phyloP scores from a whole-genome alignment of 2,888 invertebrate genomes.

The Aphidius colemani region DNA sequence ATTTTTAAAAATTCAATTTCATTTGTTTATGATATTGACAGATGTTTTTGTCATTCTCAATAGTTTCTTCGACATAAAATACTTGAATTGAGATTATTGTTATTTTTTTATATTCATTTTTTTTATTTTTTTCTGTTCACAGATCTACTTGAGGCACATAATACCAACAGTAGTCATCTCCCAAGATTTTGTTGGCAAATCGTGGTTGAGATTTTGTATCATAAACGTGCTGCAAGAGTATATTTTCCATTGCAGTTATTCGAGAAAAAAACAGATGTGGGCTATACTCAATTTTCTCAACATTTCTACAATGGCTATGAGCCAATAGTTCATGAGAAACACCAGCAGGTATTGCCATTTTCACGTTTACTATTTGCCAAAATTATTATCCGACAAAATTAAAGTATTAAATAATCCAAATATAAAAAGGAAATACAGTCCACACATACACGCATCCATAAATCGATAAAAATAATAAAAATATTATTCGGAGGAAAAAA shows the following conservation, averaged over 20 bases:
- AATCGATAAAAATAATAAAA: no score
- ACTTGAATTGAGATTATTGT: neutral
- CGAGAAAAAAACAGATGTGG: conserved; percentile 10
- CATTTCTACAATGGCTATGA: conserved; percentile 10
- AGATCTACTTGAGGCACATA: neutral
- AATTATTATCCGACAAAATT: neutral
- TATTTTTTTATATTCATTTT: neutral
- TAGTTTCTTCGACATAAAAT: neutral
- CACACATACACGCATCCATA: no score
- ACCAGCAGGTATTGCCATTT: neutral
- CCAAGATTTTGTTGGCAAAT: conserved; percentile 4
- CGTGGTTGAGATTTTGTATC: neutral
- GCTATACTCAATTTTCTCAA: conserved; percentile 16
- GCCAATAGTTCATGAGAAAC: conserved; percentile 20
- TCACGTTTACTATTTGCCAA: neutral
- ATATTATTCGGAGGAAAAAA: no score
- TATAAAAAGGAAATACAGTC: neutral
- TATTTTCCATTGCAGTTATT: conserved; percentile 22
- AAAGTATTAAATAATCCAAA: conserved; percentile 3
- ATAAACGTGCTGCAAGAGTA: conserved; percentile 6
- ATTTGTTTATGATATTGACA: no score
- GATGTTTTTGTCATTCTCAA: no score
- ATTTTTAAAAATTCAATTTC: no score
- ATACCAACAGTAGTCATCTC: neutral
- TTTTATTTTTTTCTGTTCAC: no score